These are phyloP conservation scores for Myotis pilosus DNA, from an alignment of 2,797 vertebrate genomes.

Conservation along the genomic window DNA sequence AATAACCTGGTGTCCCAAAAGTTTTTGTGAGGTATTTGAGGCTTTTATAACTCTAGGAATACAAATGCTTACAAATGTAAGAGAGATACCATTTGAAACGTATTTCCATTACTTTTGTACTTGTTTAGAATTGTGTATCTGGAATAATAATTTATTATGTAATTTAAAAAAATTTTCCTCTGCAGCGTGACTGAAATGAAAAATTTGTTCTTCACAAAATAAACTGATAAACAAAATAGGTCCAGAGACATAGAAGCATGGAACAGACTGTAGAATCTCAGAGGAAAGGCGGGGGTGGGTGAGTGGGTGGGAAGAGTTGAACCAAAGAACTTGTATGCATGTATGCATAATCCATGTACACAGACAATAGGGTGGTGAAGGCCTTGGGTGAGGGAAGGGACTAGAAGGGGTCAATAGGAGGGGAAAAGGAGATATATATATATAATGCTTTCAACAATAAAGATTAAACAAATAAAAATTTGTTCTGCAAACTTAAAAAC, in stretches of 20 bases:
- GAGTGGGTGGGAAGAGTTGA: too few relatives aligned
- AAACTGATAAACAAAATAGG: too few relatives aligned
- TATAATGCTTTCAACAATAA: too few relatives aligned
- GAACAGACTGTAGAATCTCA: too few relatives aligned
- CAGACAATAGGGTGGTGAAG: too few relatives aligned
- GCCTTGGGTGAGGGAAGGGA: too few relatives aligned
- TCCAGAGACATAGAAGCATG: too few relatives aligned
- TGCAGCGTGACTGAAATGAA: background rate
- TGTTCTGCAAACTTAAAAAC: conserved; percentile 4
- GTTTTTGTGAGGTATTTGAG: background rate
- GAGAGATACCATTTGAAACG: background rate
- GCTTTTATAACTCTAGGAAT: conserved; percentile 10
- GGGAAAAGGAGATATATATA: too few relatives aligned
- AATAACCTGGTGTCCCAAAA: background rate
- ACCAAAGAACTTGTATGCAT: too few relatives aligned
- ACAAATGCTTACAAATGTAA: background rate
- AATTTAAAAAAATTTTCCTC: background rate
- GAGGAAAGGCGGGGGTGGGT: too few relatives aligned
- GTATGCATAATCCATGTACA: too few relatives aligned
- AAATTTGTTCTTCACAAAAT: background rate
- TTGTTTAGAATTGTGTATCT: conserved; percentile 8
- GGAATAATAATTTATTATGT: background rate
- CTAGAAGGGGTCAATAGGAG: too few relatives aligned
- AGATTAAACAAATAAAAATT: background rate
- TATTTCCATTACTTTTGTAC: conserved; percentile 32